Evolutionary conservation across 2,797 vertebrate species (phyloP).

Genomic region (Mus spretus): DNA sequence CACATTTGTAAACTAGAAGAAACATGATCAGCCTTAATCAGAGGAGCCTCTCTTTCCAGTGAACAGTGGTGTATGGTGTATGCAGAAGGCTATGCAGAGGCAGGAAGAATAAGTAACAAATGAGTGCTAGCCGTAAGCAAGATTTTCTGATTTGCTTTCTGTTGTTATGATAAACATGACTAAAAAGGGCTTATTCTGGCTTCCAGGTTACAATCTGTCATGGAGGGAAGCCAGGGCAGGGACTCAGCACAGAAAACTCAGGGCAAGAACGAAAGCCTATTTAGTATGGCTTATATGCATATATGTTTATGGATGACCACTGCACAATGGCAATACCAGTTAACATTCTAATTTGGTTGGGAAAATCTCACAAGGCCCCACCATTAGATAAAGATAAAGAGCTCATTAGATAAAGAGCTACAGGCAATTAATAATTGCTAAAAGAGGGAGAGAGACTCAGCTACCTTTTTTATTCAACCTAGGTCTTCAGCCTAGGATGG

Average conservation of each 20-base stretch:
- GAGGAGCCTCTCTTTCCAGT: no score
- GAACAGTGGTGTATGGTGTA: neutral
- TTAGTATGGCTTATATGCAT: neutral
- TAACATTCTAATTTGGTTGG: neutral
- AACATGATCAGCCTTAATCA: neutral
- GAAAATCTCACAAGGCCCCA: neutral
- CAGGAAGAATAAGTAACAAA: neutral
- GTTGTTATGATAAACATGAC: neutral
- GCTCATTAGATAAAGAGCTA: neutral
- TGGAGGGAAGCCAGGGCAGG: neutral
- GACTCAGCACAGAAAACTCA: neutral
- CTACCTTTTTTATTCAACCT: neutral
- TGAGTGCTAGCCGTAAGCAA: neutral
- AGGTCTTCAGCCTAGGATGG: neutral
- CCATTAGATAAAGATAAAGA: neutral
- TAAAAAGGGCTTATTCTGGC: neutral
- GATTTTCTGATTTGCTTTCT: neutral
- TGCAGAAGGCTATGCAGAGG: no score
- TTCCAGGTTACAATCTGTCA: neutral
- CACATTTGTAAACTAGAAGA: neutral
- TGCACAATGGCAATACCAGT: neutral
- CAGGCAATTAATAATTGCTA: neutral
- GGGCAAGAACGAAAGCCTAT: neutral
- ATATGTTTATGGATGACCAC: neutral
- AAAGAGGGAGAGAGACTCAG: neutral